Evolutionary conservation across 2,797 vertebrate species (phyloP).

Genomic region (Eutrigla gurnardus): DNA sequence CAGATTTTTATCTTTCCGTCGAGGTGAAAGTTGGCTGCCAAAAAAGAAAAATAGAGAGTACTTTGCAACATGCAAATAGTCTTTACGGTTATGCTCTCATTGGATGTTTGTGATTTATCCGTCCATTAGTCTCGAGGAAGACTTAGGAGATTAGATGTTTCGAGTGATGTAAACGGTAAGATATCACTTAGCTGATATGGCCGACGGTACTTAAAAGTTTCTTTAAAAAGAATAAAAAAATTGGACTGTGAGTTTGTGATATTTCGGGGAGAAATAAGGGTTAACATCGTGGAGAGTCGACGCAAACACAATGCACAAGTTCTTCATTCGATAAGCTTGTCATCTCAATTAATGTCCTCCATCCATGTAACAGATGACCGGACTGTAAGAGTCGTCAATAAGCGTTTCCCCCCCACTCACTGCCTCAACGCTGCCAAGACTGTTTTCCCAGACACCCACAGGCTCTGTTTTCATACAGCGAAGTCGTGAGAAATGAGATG

Average conservation of each 20-base stretch:
- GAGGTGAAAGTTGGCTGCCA: neutral
- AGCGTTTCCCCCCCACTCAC: neutral
- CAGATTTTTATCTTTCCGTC: neutral
- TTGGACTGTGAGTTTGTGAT: neutral
- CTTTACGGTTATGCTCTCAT: neutral
- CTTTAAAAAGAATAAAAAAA: too few species aligned
- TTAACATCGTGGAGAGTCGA: neutral
- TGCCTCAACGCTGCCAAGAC: conserved; percentile 15
- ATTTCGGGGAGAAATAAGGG: neutral
- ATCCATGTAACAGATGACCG: conserved; percentile 42
- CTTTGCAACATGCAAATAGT: neutral
- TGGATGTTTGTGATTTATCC: neutral
- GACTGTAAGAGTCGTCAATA: conserved; percentile 43
- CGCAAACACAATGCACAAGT: conserved; percentile 6
- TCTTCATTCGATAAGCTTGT: conserved; percentile 32
- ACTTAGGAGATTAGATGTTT: neutral
- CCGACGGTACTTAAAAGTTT: neutral
- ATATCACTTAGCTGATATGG: neutral
- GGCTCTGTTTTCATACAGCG: conserved; percentile 6
- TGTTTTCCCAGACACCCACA: conserved; percentile 14
- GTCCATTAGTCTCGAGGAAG: neutral
- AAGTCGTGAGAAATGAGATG: conserved; percentile 14
- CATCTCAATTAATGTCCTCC: conserved; percentile 42
- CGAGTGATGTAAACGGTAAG: neutral
- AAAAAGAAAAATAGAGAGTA: neutral